Base-by-base conservation (phyloP, 2,888 invertebrate genomes). In the Drosophila mayaguana region DNA sequence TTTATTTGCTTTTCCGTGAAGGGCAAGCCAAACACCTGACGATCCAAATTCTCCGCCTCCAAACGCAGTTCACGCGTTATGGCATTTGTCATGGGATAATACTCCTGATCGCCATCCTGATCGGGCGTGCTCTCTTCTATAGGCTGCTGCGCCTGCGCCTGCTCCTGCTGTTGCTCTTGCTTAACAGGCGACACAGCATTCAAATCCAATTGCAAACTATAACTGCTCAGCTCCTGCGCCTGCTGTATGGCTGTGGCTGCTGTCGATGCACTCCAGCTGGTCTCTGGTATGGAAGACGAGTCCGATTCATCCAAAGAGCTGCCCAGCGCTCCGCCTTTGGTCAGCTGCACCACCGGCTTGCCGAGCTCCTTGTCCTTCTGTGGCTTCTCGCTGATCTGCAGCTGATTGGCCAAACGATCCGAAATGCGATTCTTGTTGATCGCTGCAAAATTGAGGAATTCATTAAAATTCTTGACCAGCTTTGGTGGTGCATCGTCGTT, bases 1-100 rank as follows among this genome's bases (percentile, higher is more conserved):
- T 62, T 51, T 4, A 71, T 67, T 14, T 75, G 72, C 50, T 81
- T 78, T 61, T 77, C 71, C 73, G 80, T 83, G 20, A 80, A 80
- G 6, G 84, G 87, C 51, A 92, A 93, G 0, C 97, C 97, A 89
- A 97, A 97, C 6, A 97, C 96, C 92, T 96, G 97, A 11, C 97
- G 94, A 92, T 97, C 97, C 81, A 97, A 93, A 91, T 96, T 97
- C 89, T 97, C 97, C 74, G 97, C 92, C 92, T 97, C 97, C 54
- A 97, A 94, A 83, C 96, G 94, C 83, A 97, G 93, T 91, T 97
- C 97, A 83, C 97, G 94, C 0, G 97, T 97, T 94, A 97, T 96
- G 3, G 97, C 96, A 6, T 97, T 97, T 0, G 97, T 96, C 95
- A 97, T 96, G 3, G 97, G 97, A 90, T 96, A 96, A 91, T 97